These are phyloP conservation scores for Erebia aethiops DNA, from an alignment of 2,888 invertebrate genomes.

Conservation along the genomic window DNA sequence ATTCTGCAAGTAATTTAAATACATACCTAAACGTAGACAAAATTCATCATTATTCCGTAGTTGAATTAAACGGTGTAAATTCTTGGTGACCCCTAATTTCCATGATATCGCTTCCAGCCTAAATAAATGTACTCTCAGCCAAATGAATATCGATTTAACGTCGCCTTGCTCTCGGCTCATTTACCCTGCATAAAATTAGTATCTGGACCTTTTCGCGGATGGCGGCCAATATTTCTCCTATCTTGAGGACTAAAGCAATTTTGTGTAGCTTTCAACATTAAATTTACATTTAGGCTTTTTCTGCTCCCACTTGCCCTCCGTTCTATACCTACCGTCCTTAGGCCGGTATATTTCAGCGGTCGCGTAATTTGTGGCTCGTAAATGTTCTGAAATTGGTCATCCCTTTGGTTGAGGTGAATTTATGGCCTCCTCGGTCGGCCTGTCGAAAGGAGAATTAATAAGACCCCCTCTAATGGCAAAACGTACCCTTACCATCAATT, in stretches of 20 bases:
- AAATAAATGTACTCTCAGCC: slow-evolving; percentile 71
- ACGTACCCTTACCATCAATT: slow-evolving; percentile 82
- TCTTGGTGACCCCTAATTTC: slow-evolving; percentile 57
- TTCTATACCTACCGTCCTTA: slow-evolving; percentile 64
- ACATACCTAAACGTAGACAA: slow-evolving; percentile 23
- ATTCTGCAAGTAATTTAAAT: slow-evolving; percentile 20
- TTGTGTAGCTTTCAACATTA: slow-evolving; percentile 78
- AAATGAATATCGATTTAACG: slow-evolving; percentile 76
- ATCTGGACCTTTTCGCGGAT: slow-evolving; percentile 68
- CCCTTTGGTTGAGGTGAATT: slow-evolving; percentile 83
- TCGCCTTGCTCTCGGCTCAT: slow-evolving; percentile 63
- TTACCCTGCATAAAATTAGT: slow-evolving; percentile 79
- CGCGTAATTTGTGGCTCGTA: slow-evolving; percentile 83
- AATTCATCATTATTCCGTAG: slow-evolving; percentile 25
- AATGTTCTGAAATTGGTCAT: slow-evolving; percentile 84
- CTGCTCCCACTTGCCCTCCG: slow-evolving; percentile 65
- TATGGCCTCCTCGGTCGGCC: slow-evolving; percentile 81
- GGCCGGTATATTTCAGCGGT: slow-evolving; percentile 81
- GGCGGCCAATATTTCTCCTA: slow-evolving; percentile 70
- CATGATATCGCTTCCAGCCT: slow-evolving; percentile 65
- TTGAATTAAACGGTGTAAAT: slow-evolving; percentile 36
- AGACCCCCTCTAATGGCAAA: slow-evolving; percentile 82
- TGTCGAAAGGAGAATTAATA: slow-evolving; percentile 84
- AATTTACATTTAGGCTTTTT: slow-evolving; percentile 82
- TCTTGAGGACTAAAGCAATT: slow-evolving; percentile 75